Conservation (phyloP, 2,113 vertebrate genomes). For the Chaetops frenatus region DNA sequence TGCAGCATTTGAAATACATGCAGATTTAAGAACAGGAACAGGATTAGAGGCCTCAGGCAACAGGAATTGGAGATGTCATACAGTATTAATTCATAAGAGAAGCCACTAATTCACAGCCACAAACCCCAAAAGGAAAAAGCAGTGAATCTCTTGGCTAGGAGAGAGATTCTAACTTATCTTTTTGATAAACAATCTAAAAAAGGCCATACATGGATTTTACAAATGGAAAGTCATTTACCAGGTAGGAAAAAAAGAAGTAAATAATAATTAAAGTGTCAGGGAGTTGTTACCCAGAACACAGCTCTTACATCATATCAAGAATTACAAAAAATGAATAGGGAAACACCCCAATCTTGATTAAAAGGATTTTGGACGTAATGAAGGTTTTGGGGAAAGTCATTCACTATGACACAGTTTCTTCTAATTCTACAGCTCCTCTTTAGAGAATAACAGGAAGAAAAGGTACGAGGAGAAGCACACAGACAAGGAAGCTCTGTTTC, state of each 20-base stretch:
- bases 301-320: neutral
- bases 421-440: neutral
- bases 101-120: slow-evolving; percentile 1
- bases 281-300: neutral
- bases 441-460: neutral
- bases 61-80: neutral
- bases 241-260: neutral
- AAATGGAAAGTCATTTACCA: neutral
- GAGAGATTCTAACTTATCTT: neutral
- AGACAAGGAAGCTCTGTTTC: neutral
- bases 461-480: neutral
- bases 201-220: neutral
- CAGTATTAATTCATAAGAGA: neutral
- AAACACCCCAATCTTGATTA: neutral
- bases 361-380: neutral
- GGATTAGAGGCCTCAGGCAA: neutral
- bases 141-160: neutral
- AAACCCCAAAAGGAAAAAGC: neutral
- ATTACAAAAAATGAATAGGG: neutral
- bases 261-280: neutral
- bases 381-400: neutral
- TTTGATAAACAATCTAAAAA: neutral
- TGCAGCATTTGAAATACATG: neutral
- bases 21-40: neutral
- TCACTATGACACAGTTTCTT: neutral